Evolutionary conservation across 2,797 vertebrate species (phyloP), one percentile per base, ranked within the genome.

Genomic region (Takifugu ocellatus): DNA sequence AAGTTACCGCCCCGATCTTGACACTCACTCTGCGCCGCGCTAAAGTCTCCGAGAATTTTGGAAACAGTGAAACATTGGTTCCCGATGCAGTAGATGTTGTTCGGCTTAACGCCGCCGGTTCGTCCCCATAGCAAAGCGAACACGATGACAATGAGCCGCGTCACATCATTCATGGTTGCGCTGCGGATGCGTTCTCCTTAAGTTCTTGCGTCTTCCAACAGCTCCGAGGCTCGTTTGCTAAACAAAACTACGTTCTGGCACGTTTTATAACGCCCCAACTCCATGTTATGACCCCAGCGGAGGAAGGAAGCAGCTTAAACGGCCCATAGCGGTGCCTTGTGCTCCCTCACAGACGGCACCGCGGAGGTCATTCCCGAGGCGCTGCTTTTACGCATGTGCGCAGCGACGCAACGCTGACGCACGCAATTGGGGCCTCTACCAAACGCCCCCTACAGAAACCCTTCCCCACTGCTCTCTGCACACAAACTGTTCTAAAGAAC

Each of bases 31-130:
- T 57, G 65, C 1, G 94, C 94, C 0, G 42, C 65, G 0, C 5
- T 0, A 64, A 94, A 96, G 1, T 77, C 27, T 2, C 24, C 29
- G 0, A 48, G 27, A 0, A 17, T 57, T 24, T 61, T 65, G 29
- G 90, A 88, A 3, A 92, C 25, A 0, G 75, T 68, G 57, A 92
- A 93, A 42, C 96, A 98, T 5, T 84, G 70, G 26, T 74, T 78
- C 16, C 74, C 87, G 1, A 85, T 17, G 79, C 96, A 98, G 63
- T 81, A 72, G 0, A 83, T 86, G 3, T 33, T 53, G 0, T 4
- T 48, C 21, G 61, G 49, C 3, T 8, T 6, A 0, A 39, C 10
- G 1, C 62, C 79, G 2, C 26, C 21, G 12, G 2, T 42, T n/a
- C 45, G 3, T 3, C 51, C 72, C 11, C 56, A 0, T 46, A 75